Percentiles rank a stretch among this genome's conserved stretches.
These are phyloP conservation scores for Pteronura brasiliensis DNA, from an alignment of 2,113 vertebrate genomes.

Conservation along the genomic window DNA sequence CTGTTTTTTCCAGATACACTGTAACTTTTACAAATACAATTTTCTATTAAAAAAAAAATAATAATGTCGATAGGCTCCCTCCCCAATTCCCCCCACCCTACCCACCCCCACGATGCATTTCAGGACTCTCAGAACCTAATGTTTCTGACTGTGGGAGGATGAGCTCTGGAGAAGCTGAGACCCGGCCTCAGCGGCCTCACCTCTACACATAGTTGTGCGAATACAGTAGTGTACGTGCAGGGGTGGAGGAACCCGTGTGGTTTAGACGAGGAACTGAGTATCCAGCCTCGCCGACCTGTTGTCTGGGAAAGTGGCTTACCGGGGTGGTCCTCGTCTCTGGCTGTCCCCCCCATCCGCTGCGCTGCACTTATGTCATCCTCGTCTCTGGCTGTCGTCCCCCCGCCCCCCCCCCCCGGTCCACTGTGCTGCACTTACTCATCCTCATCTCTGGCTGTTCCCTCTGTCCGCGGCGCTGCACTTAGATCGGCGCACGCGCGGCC, in stretches of 20 bases:
- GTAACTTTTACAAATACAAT: background rate
- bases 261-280: background rate
- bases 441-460: too few relatives aligned
- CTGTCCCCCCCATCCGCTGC: too few relatives aligned
- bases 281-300: too few relatives aligned
- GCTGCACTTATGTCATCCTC: too few relatives aligned
- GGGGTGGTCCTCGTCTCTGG: too few relatives aligned
- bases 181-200: background rate
- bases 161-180: background rate
- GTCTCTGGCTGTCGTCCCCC: too few relatives aligned
- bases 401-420: too few relatives aligned
- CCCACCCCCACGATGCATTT: background rate
- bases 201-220: background rate
- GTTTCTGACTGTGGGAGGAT: background rate
- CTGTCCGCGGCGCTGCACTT: background rate
- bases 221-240: too few relatives aligned
- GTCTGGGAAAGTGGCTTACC: too few relatives aligned
- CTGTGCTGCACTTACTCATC: too few relatives aligned
- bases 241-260: background rate
- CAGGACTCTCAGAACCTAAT: background rate
- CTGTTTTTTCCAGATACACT: background rate
- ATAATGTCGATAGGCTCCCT: background rate
- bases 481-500: accelerated
- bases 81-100: background rate
- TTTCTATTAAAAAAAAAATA: background rate